Evolutionary conservation across 2,888 invertebrate species (phyloP).

Genomic region (Tuberolachnus salignus): DNA sequence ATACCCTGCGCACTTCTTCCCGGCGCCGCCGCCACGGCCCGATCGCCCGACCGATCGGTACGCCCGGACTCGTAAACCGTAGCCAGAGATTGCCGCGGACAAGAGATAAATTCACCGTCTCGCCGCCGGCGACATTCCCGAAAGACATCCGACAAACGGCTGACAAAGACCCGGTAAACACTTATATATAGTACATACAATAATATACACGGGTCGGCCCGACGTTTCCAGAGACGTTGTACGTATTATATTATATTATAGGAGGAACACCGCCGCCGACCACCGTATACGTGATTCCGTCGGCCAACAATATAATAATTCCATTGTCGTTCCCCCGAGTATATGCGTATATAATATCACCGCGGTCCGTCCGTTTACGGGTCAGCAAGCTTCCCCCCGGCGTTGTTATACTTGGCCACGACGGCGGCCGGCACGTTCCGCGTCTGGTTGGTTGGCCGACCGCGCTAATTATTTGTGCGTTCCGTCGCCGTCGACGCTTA

Average conservation of each 20-base stretch:
- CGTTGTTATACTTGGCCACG: background rate
- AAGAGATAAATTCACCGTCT: slow-evolving; percentile 33
- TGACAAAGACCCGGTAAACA: slow-evolving; percentile 40
- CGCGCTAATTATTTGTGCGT: background rate
- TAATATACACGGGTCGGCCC: background rate
- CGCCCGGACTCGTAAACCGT: background rate
- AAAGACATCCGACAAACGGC: slow-evolving; percentile 37
- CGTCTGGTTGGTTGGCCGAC: no score
- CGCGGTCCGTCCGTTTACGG: no score
- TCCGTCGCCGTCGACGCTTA: no score
- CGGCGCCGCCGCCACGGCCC: no score
- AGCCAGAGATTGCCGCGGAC: background rate
- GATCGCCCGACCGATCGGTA: background rate
- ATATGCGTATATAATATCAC: no score
- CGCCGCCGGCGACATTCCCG: slow-evolving; percentile 26
- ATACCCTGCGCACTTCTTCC: no score
- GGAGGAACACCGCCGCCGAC: background rate
- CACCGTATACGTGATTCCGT: slow-evolving; percentile 22
- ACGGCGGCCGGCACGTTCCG: background rate
- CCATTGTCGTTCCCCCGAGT: background rate
- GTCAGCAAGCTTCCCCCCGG: background rate
- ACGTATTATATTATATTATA: no score
- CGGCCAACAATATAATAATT: background rate
- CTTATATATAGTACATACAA: background rate
- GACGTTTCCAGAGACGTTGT: background rate